phyloP scores from a whole-genome alignment of 1,140 invertebrate species.

The Helicoverpa zea region DNA sequence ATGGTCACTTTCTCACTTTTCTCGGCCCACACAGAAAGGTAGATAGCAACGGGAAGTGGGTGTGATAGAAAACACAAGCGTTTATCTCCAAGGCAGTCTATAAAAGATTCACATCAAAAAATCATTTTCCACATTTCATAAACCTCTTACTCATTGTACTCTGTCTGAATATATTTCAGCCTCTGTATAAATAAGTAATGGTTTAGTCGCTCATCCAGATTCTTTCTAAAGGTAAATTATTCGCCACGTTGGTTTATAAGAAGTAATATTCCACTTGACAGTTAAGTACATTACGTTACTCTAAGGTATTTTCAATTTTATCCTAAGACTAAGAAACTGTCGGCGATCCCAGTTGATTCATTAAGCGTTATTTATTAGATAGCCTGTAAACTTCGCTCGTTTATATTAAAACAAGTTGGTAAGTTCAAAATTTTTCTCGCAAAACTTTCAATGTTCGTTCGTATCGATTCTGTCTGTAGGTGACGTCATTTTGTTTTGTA shows the following conservation, averaged over 20 bases:
- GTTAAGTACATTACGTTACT: constrained; percentile 24
- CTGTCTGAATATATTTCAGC: too few relatives aligned
- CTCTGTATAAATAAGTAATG: too few relatives aligned
- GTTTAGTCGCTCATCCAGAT: too few relatives aligned
- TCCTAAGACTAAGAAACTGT: constrained; percentile 37
- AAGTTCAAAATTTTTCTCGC: constrained; percentile 43
- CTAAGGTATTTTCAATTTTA: constrained; percentile 46
- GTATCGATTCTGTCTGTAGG: constrained; percentile 25
- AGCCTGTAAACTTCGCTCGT: constrained; percentile 60
- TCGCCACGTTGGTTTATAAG: neutral
- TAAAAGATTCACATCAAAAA: too few relatives aligned
- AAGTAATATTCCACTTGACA: neutral
- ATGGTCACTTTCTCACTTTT: too few relatives aligned
- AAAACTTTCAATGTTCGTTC: constrained; percentile 34
- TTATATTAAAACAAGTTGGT: constrained; percentile 59
- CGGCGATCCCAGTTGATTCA: constrained; percentile 43
- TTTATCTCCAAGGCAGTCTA: too few relatives aligned
- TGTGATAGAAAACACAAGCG: too few relatives aligned
- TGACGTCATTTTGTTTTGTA: constrained; percentile 8
- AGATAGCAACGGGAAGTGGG: too few relatives aligned
- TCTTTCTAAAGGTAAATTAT: neutral
- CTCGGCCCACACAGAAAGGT: too few relatives aligned
- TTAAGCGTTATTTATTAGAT: constrained; percentile 54
- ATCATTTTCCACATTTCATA: too few relatives aligned
- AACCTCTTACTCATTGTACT: too few relatives aligned